phyloP scores from a whole-genome alignment of 1,140 invertebrate genomes.

The Saccostrea echinata region DNA sequence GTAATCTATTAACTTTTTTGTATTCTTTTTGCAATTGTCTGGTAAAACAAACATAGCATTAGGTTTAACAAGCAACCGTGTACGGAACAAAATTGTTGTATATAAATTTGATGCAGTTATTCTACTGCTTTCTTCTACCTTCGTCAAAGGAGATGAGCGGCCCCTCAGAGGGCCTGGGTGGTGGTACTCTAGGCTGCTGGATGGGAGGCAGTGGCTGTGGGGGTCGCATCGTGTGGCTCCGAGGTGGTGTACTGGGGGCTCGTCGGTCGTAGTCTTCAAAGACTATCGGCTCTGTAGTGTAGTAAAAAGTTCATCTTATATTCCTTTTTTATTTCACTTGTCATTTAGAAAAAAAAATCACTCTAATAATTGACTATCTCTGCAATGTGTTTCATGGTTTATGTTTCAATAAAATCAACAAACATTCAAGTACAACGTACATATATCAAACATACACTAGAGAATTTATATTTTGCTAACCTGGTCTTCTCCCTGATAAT shows the following conservation, averaged over 20 bases:
- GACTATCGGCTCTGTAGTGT: not conserved
- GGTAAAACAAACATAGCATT: too few species aligned
- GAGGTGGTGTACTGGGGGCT: not conserved
- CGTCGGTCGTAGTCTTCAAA: constrained; percentile 9
- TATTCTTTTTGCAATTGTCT: not conserved
- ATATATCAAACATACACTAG: too few species aligned
- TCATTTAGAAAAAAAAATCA: too few species aligned
- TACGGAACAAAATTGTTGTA: too few species aligned
- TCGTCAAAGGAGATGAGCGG: not conserved
- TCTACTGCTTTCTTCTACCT: not conserved
- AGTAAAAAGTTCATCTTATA: too few species aligned
- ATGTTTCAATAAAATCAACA: too few species aligned
- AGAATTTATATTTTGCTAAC: not conserved
- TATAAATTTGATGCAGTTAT: too few species aligned
- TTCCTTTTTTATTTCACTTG: too few species aligned
- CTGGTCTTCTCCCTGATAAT: constrained; percentile 32
- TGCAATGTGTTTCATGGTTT: too few species aligned
- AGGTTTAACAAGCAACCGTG: too few species aligned
- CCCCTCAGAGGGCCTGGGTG: not conserved
- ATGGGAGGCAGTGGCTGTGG: not conserved
- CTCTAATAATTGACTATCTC: too few species aligned
- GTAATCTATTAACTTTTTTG: not conserved
- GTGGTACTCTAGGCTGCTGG: not conserved
- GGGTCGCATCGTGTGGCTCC: not conserved
- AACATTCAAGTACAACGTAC: too few species aligned